Evolutionary conservation across 2,113 vertebrate species (phyloP), one percentile per base, ranked within the genome.

Genomic region (Entomyzon cyanotis): DNA sequence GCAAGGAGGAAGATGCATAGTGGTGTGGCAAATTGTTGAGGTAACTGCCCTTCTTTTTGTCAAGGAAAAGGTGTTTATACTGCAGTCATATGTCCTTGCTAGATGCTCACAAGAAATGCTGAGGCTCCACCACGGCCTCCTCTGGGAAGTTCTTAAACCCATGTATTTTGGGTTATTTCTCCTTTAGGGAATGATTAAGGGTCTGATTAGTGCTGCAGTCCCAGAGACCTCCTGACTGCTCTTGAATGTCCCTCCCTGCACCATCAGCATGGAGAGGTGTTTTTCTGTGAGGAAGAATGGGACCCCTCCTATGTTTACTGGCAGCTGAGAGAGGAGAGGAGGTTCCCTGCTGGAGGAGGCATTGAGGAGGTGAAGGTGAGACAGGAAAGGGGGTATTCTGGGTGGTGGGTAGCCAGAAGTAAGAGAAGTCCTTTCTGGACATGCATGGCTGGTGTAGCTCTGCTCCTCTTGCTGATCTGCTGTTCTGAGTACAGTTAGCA

Each of bases 361-460:
- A 73, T 22, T 87, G 46, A 23, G 19, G 10, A 35, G 5, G 7
- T 39, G 25, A 18, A 79, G 23, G 31, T n/a, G 35, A 88, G 20
- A 41, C 62, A 63, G 39, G 50, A 86, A 80, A 80, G 7, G 2
- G 15, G 8, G 0, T 39, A 7, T 73, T 69, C 37, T 30, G 10
- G 13, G 22, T 58, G 9, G 3, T 49, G 15, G 9, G 46, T 21
- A 42, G 58, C 31, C 42, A 83, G 33, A 77, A 84, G 63, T 52
- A 47, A 53, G 35, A 56, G 13, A 15, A 80, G 11, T 10, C 62
- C 21, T 53, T 75, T 80, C 59, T 76, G 33, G 41, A 44, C 22
- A 46, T 0, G 0, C 0, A 1, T n/a, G 55, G 18, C 28, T 77
- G 21, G 42, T 35, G 8, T 81, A 78, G 21, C 21, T 70, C 39